Conservation (phyloP, 2,113 vertebrate genomes). For the Antechinus stuartii region DNA sequence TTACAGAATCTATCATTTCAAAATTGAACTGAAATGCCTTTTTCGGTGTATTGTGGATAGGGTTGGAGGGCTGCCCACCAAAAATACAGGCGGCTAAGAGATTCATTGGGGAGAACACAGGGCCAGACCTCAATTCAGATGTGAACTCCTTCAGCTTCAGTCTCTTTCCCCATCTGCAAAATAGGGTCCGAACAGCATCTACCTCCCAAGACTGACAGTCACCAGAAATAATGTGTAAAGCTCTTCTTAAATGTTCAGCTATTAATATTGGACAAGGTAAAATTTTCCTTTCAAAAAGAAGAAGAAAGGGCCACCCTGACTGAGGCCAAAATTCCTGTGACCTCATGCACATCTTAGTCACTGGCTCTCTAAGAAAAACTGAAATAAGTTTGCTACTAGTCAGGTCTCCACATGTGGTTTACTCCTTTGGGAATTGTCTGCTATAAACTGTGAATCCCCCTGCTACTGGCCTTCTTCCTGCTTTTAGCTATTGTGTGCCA, state of each 20-base stretch:
- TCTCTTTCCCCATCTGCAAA: constrained; percentile 24
- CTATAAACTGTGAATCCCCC: background rate
- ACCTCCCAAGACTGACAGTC: background rate
- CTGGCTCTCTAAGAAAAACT: background rate
- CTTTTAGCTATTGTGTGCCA: background rate
- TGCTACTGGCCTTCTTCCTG: background rate
- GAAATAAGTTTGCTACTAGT: background rate
- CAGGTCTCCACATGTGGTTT: background rate
- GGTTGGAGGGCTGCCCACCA: too few species aligned
- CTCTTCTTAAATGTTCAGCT: background rate
- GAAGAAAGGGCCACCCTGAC: background rate
- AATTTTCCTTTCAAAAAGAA: background rate
- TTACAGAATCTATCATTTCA: background rate
- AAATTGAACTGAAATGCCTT: background rate
- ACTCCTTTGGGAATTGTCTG: background rate
- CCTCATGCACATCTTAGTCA: background rate
- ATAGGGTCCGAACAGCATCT: background rate
- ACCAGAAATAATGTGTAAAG: background rate
- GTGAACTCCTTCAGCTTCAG: background rate
- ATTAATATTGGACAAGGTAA: background rate
- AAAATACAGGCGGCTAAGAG: background rate
- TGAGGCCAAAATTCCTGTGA: background rate
- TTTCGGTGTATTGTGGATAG: background rate
- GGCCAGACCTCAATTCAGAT: background rate
- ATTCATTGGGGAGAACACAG: background rate